These are phyloP conservation scores for Apodemus sylvaticus DNA, from an alignment of 2,113 vertebrate genomes.

Conservation along the genomic window DNA sequence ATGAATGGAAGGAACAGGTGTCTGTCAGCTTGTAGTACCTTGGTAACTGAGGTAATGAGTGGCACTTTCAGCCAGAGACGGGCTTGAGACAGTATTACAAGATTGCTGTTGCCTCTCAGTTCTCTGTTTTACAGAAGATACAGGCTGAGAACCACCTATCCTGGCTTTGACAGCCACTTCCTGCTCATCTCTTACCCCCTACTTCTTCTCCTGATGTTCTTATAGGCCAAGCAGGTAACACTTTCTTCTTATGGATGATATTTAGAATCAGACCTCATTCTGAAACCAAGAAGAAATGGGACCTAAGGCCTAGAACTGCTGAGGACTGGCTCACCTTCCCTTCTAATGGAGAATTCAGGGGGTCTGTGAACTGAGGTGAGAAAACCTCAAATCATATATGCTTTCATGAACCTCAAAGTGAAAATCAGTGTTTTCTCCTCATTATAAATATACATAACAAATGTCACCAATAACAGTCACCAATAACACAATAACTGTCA, in stretches of 20 bases:
- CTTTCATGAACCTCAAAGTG: not conserved
- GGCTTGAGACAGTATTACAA: not conserved
- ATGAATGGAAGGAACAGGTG: not conserved
- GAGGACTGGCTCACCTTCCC: not conserved
- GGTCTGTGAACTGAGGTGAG: not conserved
- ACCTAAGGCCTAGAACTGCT: not conserved
- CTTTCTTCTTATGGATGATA: not conserved
- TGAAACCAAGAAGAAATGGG: not conserved
- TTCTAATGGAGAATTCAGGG: not conserved
- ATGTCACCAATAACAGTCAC: no score
- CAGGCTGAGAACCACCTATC: not conserved
- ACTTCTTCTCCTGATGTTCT: not conserved
- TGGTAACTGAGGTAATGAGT: not conserved
- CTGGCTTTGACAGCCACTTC: not conserved
- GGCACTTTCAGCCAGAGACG: not conserved
- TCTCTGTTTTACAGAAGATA: not conserved
- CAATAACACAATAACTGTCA: accelerated
- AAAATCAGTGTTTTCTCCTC: not conserved
- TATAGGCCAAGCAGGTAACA: not conserved
- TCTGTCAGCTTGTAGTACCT: not conserved
- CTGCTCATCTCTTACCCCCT: not conserved
- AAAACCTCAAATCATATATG: not conserved
- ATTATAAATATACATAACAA: not conserved
- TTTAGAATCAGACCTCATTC: not conserved
- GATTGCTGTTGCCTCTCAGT: not conserved